Conservation (phyloP, 2,888 invertebrate species). For the Mimumesa dahlbomi region DNA sequence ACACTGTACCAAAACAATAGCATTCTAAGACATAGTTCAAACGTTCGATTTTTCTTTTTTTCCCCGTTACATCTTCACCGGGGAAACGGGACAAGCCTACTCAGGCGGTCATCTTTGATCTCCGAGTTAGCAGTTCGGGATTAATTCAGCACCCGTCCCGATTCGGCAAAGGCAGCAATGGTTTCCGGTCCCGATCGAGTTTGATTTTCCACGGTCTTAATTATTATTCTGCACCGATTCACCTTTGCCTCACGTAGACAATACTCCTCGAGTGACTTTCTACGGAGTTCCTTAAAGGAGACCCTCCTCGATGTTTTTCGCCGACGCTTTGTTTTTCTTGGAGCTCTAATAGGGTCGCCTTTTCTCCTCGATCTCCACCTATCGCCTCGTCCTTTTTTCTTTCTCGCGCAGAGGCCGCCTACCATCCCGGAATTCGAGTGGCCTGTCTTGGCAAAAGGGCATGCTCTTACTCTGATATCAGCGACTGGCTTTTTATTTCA, state of each 20-base stretch:
- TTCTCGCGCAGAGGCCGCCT: slow-evolving; percentile 17
- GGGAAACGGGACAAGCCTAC: no score
- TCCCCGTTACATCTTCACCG: no score
- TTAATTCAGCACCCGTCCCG: no score
- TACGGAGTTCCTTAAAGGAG: slow-evolving; percentile 69
- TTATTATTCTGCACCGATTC: slow-evolving; percentile 32
- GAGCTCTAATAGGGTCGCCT: slow-evolving; percentile 65
- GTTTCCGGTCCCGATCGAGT: slow-evolving; percentile 19
- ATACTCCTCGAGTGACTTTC: slow-evolving; percentile 43
- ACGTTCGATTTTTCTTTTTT: no score
- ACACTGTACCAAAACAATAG: no score
- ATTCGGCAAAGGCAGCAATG: no score
- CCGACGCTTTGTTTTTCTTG: slow-evolving; percentile 63
- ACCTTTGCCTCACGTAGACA: slow-evolving; percentile 17
- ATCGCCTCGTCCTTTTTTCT: slow-evolving; percentile 41
- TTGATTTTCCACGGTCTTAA: slow-evolving; percentile 20
- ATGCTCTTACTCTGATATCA: slow-evolving; percentile 15
- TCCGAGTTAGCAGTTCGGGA: no score
- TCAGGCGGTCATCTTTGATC: no score
- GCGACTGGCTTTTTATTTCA: background rate
- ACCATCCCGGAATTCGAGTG: slow-evolving; percentile 43
- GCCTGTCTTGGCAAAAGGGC: background rate
- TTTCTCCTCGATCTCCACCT: slow-evolving; percentile 38
- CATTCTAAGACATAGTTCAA: no score
- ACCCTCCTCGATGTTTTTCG: slow-evolving; percentile 63